A percentile compares a stretch with the other conserved stretches of the same genome.
These are phyloP conservation scores for Drosophila littoralis DNA, from an alignment of 1,140 invertebrate genomes.

Conservation along the genomic window DNA sequence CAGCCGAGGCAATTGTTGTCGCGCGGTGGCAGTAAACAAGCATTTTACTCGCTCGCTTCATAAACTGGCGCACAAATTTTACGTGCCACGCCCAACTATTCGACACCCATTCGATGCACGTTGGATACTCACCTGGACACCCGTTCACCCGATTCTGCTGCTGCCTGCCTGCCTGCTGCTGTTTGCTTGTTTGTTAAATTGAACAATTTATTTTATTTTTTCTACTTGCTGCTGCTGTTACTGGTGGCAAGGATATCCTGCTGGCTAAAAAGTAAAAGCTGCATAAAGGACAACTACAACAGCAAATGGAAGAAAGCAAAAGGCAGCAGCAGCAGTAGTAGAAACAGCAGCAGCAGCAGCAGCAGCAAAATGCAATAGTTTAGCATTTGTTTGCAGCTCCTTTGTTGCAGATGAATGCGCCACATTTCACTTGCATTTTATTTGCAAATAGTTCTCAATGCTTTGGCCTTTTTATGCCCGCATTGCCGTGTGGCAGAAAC, in stretches of 20 bases:
- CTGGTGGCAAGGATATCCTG: slow-evolving; percentile 38
- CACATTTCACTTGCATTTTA: slow-evolving; percentile 79
- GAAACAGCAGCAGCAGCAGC: slow-evolving; percentile 8
- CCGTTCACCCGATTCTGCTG: slow-evolving; percentile 10
- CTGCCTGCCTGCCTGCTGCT: slow-evolving; percentile 7
- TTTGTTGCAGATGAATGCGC: slow-evolving; percentile 75
- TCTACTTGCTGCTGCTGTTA: slow-evolving; percentile 10
- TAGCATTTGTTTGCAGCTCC: slow-evolving; percentile 74
- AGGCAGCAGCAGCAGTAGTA: slow-evolving; percentile 18
- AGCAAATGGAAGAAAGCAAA: slow-evolving; percentile 24
- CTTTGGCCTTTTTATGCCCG: slow-evolving; percentile 26
- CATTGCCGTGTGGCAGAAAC: background rate
- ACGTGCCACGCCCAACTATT: slow-evolving; percentile 16
- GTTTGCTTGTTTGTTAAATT: slow-evolving; percentile 48
- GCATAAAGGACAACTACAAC: slow-evolving; percentile 50
- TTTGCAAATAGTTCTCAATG: slow-evolving; percentile 68
- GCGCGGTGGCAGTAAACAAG: slow-evolving; percentile 31
- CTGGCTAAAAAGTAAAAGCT: slow-evolving; percentile 33
- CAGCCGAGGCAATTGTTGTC: slow-evolving; percentile 19
- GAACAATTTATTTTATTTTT: slow-evolving; percentile 54
- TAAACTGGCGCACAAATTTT: slow-evolving; percentile 37
- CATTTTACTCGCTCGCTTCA: slow-evolving; percentile 36
- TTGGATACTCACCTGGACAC: slow-evolving; percentile 1
- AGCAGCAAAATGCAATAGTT: slow-evolving; percentile 65
- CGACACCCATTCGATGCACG: slow-evolving; percentile 2